These are phyloP conservation scores for Eremobia ochroleuca DNA, from an alignment of 2,888 invertebrate genomes.

Conservation along the genomic window DNA sequence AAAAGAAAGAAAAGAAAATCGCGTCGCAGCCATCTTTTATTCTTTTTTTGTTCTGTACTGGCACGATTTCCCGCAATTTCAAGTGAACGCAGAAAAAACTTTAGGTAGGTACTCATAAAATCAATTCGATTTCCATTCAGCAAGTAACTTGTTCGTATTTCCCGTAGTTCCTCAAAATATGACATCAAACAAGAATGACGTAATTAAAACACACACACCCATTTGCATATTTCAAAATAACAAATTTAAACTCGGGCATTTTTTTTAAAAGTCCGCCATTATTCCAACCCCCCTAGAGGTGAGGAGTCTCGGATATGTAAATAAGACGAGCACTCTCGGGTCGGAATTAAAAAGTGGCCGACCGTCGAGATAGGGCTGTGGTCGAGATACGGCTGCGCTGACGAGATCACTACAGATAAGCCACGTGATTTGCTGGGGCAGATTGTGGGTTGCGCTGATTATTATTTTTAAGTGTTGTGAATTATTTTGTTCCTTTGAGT, in stretches of 20 bases:
- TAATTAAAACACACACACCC: constrained; percentile 35
- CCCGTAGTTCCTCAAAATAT: neutral
- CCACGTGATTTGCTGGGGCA: constrained; percentile 47
- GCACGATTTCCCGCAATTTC: neutral
- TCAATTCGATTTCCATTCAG: neutral
- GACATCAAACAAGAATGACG: constrained; percentile 11
- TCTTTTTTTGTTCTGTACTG: neutral
- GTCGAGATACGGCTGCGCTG: constrained; percentile 55
- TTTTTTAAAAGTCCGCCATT: constrained; percentile 39
- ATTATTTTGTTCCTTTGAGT: constrained; percentile 2
- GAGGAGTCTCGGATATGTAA: constrained; percentile 74
- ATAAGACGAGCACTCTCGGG: constrained; percentile 70
- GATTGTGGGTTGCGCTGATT: constrained; percentile 21
- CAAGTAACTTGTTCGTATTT: neutral
- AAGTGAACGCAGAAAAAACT: neutral
- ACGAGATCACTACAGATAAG: constrained; percentile 73
- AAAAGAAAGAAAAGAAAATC: neutral
- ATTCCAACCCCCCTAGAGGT: constrained; percentile 57
- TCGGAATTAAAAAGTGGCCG: constrained; percentile 73
- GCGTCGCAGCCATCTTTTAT: neutral
- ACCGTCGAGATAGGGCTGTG: constrained; percentile 56
- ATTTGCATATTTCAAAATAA: constrained; percentile 40
- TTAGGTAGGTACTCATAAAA: neutral
- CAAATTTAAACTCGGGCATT: constrained; percentile 41
- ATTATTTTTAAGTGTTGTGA: constrained; percentile 13